Percentiles rank a stretch among this genome's conserved stretches.
phyloP scores from a whole-genome alignment of 30 jellyfish, hydroid and myxozoan species.

The Mastigias papua region DNA sequence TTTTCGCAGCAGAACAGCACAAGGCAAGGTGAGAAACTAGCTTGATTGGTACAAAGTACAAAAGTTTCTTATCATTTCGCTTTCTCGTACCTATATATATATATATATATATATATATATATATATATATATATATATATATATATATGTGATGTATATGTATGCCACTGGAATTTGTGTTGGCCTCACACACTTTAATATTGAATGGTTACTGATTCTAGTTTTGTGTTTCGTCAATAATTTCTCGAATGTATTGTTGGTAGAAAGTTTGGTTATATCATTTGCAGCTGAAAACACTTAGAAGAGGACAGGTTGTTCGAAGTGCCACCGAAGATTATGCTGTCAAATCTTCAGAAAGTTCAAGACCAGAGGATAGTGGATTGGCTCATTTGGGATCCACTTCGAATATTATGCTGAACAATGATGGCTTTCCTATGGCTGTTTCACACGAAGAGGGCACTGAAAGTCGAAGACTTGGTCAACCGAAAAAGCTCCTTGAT shows the following conservation, averaged over 20 bases:
- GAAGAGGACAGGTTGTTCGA: slow-evolving; percentile 24
- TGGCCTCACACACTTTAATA: too few species aligned
- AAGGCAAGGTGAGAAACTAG: background rate
- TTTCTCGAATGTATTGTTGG: background rate
- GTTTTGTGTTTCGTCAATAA: too few species aligned
- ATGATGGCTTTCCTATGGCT: background rate
- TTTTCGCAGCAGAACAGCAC: background rate
- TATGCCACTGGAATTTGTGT: background rate
- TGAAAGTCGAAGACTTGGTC: background rate
- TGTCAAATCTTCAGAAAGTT: background rate
- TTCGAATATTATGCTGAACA: background rate
- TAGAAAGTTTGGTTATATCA: background rate
- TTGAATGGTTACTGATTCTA: too few species aligned
- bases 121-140: too few species aligned
- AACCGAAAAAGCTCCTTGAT: slow-evolving; percentile 11
- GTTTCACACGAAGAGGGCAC: background rate
- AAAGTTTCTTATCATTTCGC: too few species aligned
- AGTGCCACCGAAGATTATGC: slow-evolving; percentile 30
- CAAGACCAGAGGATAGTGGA: background rate
- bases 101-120: too few species aligned
- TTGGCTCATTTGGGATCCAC: background rate
- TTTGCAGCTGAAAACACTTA: slow-evolving; percentile 51
- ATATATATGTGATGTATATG: too few species aligned
- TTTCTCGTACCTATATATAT: too few species aligned
- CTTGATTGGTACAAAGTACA: too few species aligned